Evolutionary conservation across 2,888 invertebrate species (phyloP), one percentile per base, ranked within the genome.

Genomic region (Dynastes hyllus): DNA sequence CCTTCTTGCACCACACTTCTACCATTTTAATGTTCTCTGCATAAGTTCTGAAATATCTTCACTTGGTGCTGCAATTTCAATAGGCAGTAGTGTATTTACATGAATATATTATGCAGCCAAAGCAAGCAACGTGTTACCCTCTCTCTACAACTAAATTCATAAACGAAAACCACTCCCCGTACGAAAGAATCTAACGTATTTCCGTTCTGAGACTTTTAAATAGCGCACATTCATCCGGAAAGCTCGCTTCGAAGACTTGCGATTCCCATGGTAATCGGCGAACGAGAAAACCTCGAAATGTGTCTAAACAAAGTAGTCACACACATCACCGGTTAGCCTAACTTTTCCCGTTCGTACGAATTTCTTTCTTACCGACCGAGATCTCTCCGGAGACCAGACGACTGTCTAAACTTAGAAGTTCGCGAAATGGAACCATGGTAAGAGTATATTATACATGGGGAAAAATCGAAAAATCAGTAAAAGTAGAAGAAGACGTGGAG

Each of bases 391-490:
- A 29, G 81, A 80, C 58, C 61, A 63, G 6, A 71, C 81, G 83
- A 81, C 82, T 83, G 82, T 83, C 83, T 82, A 83, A 83, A 82
- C 83, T 83, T 81, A 83, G 83, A 82, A 83, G 82, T 83, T 82
- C 81, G 32, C 61, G 27, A 45, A 58, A 58, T 16, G 55, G 22
- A 55, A 55, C 32, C 32, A 6, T 37, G 5, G 55, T 22, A 58
- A 22, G 8, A 58, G 22, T 58, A 22, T 22, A 22, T 22, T 22
- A 22, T 8, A 16, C 6, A 53, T 16, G 16, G 55, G 22, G 13
- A 22, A 8, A 58, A 16, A 27, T 58, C 22, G 55, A 8, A n/a
- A 45, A 45, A 45, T 37, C 32, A 45, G 0, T 45, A 45, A 8
- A 11, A 45, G 45, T 11, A 11, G 79, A 81, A 70, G 37, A 37